phyloP scores from a whole-genome alignment of 2,888 invertebrate genomes.

The Chymomyza caudatula region DNA sequence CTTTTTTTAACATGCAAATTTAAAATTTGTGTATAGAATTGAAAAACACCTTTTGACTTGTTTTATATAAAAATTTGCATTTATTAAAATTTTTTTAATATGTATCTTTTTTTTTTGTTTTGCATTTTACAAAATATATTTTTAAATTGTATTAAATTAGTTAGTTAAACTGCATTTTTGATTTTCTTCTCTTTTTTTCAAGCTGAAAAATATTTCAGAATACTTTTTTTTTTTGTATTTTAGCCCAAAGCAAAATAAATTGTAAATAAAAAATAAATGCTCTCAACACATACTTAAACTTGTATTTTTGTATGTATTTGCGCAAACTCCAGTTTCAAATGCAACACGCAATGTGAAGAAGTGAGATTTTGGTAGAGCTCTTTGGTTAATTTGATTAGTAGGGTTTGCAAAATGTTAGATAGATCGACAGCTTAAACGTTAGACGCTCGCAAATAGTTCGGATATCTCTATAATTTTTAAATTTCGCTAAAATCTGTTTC shows the following conservation, averaged over 20 bases:
- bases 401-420: constrained; percentile 13
- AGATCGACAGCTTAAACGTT: background rate
- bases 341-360: constrained; percentile 24
- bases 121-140: constrained; percentile 21
- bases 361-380: constrained; percentile 26
- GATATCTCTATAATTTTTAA: too few relatives aligned
- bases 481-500: too few relatives aligned
- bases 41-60: constrained; percentile 60
- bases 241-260: constrained; percentile 8
- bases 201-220: constrained; percentile 21
- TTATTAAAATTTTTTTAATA: constrained; percentile 14
- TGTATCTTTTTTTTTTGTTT: constrained; percentile 17
- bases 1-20: constrained; percentile 24
- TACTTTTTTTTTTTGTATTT: constrained; percentile 22
- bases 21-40: constrained; percentile 32
- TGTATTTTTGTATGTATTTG: background rate
- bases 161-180: constrained; percentile 41
- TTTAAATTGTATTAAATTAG: constrained; percentile 45
- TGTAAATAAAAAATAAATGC: constrained; percentile 43
- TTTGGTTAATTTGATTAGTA: constrained; percentile 67
- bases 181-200: constrained; percentile 16
- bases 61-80: constrained; percentile 51
- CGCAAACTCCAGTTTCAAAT: constrained; percentile 1
- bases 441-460: background rate
- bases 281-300: constrained; percentile 10